Base-by-base conservation (phyloP, 1,140 invertebrate species). In the Ericerus pela region DNA sequence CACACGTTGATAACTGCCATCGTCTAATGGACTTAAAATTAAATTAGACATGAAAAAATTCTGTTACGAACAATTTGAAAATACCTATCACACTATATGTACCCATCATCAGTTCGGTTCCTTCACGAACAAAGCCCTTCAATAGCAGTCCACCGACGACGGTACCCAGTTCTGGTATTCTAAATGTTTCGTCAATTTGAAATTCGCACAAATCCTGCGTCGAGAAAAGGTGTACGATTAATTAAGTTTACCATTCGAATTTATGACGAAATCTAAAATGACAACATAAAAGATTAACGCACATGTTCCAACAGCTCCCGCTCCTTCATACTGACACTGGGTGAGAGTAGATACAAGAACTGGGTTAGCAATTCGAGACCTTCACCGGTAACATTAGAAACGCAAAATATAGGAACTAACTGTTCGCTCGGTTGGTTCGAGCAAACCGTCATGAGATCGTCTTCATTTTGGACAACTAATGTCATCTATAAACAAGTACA, bases 341-440 rank as follows among this genome's bases (percentile, higher is more conserved):
- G 83, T 20, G 86, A 82, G 5, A 86, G 63, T 31, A 81, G 70
- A 68, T 84, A 77, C 16, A 91, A 70, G 68, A 91, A 93, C 53
- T 77, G 81, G 55, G 85, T 85, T 1, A 95, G 71, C 28, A 85
- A 71, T 61, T 84, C 78, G 2, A 95, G 70, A 10, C 91, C 90
- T 54, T 79, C 75, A 1, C 95, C 95, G 14, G 81, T 90, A 0
- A 98, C 92, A 68, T 85, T 90, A n/a, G 92, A 96, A n/a, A 96
- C 82, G 51, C 79, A 81, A 68, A 98, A 93, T 61, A 98, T 85
- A 10, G 95, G 90, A 37, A 88, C 79, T 53, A 84, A 73, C 52
- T 81, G 78, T 28, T 77, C 73, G 8, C 75, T 74, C 18, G 77
- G 68, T 59, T 79, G 74, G 62, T 77, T 76, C 2, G 75, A 74